phyloP scores from a whole-genome alignment of 2,888 invertebrate genomes.

The Callinectes sapidus region DNA sequence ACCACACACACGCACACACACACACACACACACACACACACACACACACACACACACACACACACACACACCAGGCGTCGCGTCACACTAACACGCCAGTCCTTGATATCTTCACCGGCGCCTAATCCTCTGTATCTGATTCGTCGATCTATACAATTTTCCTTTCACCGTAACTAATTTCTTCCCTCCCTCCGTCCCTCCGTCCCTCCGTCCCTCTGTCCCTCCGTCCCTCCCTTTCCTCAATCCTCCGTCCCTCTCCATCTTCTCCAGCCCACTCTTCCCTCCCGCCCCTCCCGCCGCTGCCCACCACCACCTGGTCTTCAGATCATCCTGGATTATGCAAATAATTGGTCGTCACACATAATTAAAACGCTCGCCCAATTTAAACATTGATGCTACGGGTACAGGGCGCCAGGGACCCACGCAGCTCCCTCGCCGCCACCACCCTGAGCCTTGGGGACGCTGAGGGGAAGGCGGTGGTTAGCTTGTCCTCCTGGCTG shows the following conservation, averaged over 20 bases:
- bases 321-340: conserved; percentile 62
- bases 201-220: not conserved
- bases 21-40: conserved; percentile 31
- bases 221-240: not conserved
- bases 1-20: no score
- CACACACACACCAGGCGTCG: not conserved
- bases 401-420: not conserved
- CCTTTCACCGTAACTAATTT: conserved; percentile 15
- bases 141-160: not conserved
- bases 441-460: not conserved
- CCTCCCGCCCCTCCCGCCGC: conserved; percentile 30
- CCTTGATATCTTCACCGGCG: not conserved
- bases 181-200: not conserved
- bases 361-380: conserved; percentile 60
- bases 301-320: conserved; percentile 22
- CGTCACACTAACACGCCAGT: not conserved
- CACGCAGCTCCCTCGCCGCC: not conserved
- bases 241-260: not conserved
- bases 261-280: not conserved
- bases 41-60: conserved; percentile 29
- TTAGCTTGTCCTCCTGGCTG: not conserved
- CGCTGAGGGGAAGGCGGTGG: not conserved
- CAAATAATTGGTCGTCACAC: conserved; percentile 61
- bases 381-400: conserved; percentile 63
- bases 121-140: not conserved